These are phyloP conservation scores for Melanargia galathea DNA, from an alignment of 2,888 invertebrate species.

Conservation along the genomic window DNA sequence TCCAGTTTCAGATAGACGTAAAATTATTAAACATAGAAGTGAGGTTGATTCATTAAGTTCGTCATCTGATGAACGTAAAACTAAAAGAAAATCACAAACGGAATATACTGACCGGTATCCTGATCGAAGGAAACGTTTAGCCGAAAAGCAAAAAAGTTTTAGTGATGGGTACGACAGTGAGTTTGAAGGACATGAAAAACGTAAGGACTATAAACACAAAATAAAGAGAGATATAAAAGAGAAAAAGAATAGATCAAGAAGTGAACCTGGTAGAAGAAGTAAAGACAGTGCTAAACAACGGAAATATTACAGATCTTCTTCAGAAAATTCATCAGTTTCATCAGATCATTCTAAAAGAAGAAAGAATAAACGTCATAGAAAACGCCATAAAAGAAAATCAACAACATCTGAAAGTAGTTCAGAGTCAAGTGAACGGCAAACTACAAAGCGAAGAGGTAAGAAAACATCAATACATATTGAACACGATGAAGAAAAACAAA, in stretches of 20 bases:
- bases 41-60: conserved; percentile 70
- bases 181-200: conserved; percentile 56
- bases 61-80: conserved; percentile 70
- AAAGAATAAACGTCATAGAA: conserved; percentile 69
- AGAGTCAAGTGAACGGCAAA: conserved; percentile 70
- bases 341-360: conserved; percentile 61
- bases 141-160: conserved; percentile 72
- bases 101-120: conserved; percentile 61
- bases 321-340: conserved; percentile 64
- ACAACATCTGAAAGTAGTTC: conserved; percentile 72
- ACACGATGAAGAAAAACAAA: conserved; percentile 71
- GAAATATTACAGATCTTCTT: conserved; percentile 59
- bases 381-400: conserved; percentile 69
- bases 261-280: conserved; percentile 69
- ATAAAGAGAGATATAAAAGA: conserved; percentile 51
- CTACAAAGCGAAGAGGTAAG: conserved; percentile 71
- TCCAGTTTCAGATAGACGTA: conserved; percentile 59
- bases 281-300: conserved; percentile 58
- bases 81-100: conserved; percentile 53
- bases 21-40: conserved; percentile 53
- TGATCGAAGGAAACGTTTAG: conserved; percentile 63
- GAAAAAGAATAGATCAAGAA: conserved; percentile 73
- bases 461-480: conserved; percentile 76
- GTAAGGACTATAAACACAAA: conserved; percentile 53
- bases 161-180: conserved; percentile 79